Conservation (phyloP, 2,113 vertebrate species). For the Corynorhinus townsendii region DNA sequence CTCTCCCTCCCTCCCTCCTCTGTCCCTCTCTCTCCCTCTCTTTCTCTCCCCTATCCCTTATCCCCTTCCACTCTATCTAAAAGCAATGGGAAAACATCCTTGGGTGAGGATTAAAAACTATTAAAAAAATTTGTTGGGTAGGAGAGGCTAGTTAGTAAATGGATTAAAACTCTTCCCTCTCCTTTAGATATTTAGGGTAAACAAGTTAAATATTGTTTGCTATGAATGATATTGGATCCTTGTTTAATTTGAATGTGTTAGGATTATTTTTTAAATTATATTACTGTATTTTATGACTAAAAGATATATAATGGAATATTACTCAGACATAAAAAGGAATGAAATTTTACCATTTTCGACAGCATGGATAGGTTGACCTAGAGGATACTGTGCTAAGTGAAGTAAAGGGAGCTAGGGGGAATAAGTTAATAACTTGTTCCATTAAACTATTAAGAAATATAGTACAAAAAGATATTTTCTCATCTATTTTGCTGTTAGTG, state of each 20-base stretch:
- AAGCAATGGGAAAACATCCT: too few relatives aligned
- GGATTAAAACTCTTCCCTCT: neutral
- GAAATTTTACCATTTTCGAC: neutral
- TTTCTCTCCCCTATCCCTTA: too few relatives aligned
- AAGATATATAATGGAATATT: neutral
- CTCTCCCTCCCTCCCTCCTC: too few relatives aligned
- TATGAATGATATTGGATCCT: neutral
- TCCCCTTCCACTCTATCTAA: too few relatives aligned
- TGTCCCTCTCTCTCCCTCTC: too few relatives aligned
- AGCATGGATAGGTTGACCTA: neutral
- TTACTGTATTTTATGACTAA: conserved; percentile 18
- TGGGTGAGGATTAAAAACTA: too few relatives aligned
- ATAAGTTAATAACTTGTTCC: conserved; percentile 24
- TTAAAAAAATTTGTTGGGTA: too few relatives aligned
- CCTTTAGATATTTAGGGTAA: neutral
- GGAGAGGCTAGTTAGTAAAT: neutral
- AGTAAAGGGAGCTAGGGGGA: neutral
- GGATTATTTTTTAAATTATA: neutral
- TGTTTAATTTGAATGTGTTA: conserved; percentile 16
- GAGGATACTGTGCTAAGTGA: neutral
- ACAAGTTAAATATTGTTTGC: neutral
- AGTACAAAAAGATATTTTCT: conserved; percentile 27
- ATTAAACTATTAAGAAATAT: neutral
- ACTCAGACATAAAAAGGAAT: neutral
- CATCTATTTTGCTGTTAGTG: neutral